These are phyloP conservation scores for Agrochola litura DNA, from an alignment of 2,888 invertebrate species.

Conservation along the genomic window DNA sequence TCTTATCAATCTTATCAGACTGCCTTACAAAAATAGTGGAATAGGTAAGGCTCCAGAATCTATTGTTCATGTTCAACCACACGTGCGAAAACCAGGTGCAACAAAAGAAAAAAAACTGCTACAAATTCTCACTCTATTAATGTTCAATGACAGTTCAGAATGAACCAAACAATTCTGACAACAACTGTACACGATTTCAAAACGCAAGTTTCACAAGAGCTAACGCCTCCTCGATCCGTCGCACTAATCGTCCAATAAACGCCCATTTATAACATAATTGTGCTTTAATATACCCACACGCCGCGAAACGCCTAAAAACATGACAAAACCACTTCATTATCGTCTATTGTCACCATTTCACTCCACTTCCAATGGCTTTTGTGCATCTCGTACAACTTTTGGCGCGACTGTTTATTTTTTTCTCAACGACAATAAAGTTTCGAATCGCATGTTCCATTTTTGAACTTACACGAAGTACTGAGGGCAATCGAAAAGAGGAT, in stretches of 20 bases:
- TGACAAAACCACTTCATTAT: conserved; percentile 84
- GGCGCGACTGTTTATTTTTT: conserved; percentile 62
- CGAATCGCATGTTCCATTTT: conserved; percentile 60
- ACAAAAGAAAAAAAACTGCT: conserved; percentile 20
- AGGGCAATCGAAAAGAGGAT: conserved; percentile 36
- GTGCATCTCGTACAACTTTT: conserved; percentile 68
- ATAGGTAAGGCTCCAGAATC: too few species aligned
- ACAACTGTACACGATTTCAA: conserved; percentile 67
- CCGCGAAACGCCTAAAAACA: conserved; percentile 77
- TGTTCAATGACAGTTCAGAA: conserved; percentile 25
- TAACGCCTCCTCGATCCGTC: conserved; percentile 66
- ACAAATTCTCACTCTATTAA: conserved; percentile 16
- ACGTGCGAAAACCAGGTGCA: conserved; percentile 57
- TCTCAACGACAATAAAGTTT: conserved; percentile 48
- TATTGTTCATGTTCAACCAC: conserved; percentile 3
- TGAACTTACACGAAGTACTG: conserved; percentile 48
- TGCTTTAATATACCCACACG: conserved; percentile 85
- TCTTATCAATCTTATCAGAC: too few species aligned
- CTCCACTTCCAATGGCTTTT: conserved; percentile 82
- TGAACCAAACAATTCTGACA: conserved; percentile 33
- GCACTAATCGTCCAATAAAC: conserved; percentile 86
- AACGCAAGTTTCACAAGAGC: conserved; percentile 73
- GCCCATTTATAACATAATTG: conserved; percentile 87
- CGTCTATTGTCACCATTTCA: conserved; percentile 82
- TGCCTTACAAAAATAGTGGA: too few species aligned